Conservation (phyloP, 2,797 vertebrate species). For the Protonibea diacanthus region DNA sequence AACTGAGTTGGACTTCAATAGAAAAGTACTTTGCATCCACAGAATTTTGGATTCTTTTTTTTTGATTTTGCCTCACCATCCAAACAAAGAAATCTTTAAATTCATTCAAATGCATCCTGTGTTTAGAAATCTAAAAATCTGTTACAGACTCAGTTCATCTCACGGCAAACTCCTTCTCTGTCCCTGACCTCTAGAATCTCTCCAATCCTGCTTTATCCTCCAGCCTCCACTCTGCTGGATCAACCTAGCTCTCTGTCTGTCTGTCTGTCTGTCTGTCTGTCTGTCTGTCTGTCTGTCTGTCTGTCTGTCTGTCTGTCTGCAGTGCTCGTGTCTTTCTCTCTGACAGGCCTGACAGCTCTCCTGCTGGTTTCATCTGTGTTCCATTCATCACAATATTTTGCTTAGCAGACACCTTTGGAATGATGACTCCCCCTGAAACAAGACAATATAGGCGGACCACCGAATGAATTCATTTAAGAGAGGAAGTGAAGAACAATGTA, state of each 20-base stretch:
- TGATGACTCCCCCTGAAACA: slow-evolving; percentile 12
- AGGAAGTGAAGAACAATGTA: slow-evolving; percentile 18
- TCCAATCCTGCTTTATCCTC: slow-evolving; percentile 20
- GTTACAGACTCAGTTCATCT: neutral
- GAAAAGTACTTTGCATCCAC: neutral
- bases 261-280: slow-evolving; percentile 20
- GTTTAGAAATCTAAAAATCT: neutral
- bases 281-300: slow-evolving; percentile 11
- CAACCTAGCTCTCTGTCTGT: slow-evolving; percentile 13
- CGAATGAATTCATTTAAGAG: slow-evolving; percentile 18
- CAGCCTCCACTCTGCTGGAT: slow-evolving; percentile 6
- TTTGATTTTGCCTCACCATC: neutral
- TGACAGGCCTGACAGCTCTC: slow-evolving; percentile 37
- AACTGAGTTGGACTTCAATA: neutral
- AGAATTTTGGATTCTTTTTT: no score
- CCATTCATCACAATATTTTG: slow-evolving; percentile 58
- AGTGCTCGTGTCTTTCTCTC: neutral
- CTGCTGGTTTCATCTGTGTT: slow-evolving; percentile 36
- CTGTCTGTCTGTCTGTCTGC: slow-evolving; percentile 21
- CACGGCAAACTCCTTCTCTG: neutral
- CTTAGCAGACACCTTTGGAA: slow-evolving; percentile 40
- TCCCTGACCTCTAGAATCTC: slow-evolving; percentile 28
- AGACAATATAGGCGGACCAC: neutral
- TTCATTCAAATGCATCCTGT: neutral
- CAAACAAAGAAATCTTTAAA: neutral